Conservation (phyloP, 1,140 invertebrate species). For the Daktulosphaira vitifoliae region DNA sequence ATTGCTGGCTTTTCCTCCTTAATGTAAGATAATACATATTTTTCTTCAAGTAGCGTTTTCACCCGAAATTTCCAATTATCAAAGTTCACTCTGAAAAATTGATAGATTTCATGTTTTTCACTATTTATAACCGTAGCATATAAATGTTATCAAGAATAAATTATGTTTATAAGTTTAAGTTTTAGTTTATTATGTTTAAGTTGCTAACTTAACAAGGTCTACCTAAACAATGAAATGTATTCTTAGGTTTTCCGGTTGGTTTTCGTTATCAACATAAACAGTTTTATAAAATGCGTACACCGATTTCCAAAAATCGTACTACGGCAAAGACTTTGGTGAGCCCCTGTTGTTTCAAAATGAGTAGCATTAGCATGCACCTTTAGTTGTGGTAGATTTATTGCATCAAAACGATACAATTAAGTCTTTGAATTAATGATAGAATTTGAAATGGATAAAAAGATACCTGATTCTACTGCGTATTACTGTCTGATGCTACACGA, state of each 20-base stretch:
- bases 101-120: too few relatives aligned
- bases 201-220: too few relatives aligned
- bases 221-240: constrained; percentile 41
- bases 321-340: constrained; percentile 34
- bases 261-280: constrained; percentile 17
- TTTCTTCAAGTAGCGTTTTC: too few relatives aligned
- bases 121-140: too few relatives aligned
- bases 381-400: constrained; percentile 41
- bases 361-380: constrained; percentile 36
- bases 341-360: constrained; percentile 29
- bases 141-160: too few relatives aligned
- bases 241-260: constrained; percentile 40
- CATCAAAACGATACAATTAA: constrained; percentile 41
- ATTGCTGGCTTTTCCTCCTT: too few relatives aligned
- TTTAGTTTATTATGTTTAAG: too few relatives aligned
- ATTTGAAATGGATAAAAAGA: constrained; percentile 37
- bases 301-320: constrained; percentile 40
- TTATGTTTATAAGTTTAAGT: too few relatives aligned
- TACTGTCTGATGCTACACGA: constrained; percentile 42
- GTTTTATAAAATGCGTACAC: constrained; percentile 40
- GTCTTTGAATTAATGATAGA: constrained; percentile 41
- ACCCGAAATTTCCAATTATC: too few relatives aligned
- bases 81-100: too few relatives aligned
- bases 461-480: constrained; percentile 39
- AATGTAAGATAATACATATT: too few relatives aligned